Evolutionary conservation across 2,797 vertebrate species (phyloP).

Genomic region (Nasua narica): DNA sequence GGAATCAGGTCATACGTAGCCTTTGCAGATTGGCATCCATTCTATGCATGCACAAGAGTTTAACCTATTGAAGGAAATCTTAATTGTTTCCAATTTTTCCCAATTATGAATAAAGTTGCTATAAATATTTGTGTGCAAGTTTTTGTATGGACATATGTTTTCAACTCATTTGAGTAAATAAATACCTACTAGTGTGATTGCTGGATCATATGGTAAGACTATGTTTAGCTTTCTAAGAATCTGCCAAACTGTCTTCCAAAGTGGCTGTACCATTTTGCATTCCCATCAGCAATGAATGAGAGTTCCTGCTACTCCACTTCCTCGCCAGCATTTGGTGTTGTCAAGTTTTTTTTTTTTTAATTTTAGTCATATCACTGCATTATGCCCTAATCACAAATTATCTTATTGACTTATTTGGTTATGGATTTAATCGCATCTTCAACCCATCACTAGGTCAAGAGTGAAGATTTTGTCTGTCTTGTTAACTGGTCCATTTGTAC

Average conservation of each 20-base stretch:
- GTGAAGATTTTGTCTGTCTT: not conserved
- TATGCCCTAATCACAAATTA: not conserved
- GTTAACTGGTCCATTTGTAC: not conserved
- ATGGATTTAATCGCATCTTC: not conserved
- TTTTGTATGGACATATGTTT: not conserved
- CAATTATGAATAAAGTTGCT: not conserved
- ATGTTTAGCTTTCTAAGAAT: not conserved
- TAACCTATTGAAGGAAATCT: not conserved
- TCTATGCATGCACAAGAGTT: not conserved
- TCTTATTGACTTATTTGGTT: not conserved
- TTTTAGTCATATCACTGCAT: not conserved
- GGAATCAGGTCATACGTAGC: not conserved
- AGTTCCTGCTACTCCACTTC: not conserved
- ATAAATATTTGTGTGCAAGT: not conserved
- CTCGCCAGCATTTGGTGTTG: not conserved
- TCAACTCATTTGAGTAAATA: not conserved
- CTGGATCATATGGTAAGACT: not conserved
- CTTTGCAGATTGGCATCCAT: not conserved
- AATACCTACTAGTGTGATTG: not conserved
- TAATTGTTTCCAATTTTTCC: not conserved
- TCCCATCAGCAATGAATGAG: not conserved
- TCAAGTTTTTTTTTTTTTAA: not conserved
- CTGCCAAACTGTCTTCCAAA: not conserved
- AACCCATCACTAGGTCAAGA: not conserved
- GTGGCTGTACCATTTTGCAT: not conserved